These are phyloP conservation scores for Cremastobaeus sp. DNA, from an alignment of 2,888 invertebrate species.

Conservation along the genomic window DNA sequence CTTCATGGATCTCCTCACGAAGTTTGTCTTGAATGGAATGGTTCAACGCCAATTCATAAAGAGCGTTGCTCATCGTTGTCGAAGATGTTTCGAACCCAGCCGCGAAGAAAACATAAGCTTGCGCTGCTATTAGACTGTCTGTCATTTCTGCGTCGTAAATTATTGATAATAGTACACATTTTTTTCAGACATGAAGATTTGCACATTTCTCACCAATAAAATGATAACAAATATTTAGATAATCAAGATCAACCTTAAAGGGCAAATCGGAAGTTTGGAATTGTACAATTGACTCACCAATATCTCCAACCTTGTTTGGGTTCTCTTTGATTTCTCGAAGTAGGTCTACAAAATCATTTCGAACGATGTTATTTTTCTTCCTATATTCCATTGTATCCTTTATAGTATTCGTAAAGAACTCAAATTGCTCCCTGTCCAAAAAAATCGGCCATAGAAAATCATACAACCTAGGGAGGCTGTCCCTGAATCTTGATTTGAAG, in stretches of 20 bases:
- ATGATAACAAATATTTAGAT: too few relatives aligned
- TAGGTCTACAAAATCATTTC: conserved; percentile 78
- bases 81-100: conserved; percentile 71
- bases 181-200: too few relatives aligned
- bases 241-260: too few relatives aligned
- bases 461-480: conserved; percentile 65
- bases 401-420: conserved; percentile 73
- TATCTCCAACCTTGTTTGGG: conserved; percentile 63
- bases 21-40: conserved; percentile 63
- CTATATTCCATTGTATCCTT: conserved; percentile 74
- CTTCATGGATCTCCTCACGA: conserved; percentile 62
- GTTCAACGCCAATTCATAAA: conserved; percentile 64
- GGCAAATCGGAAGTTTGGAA: too few relatives aligned
- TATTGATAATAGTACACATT: neutral
- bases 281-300: too few relatives aligned
- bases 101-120: conserved; percentile 68
- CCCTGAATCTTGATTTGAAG: conserved; percentile 63
- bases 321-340: conserved; percentile 72
- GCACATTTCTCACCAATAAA: too few relatives aligned
- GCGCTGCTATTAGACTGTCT: conserved; percentile 66
- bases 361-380: conserved; percentile 72
- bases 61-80: conserved; percentile 59
- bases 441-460: conserved; percentile 60
- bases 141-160: conserved; percentile 47
- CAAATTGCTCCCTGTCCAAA: conserved; percentile 64